phyloP scores from a whole-genome alignment of 2,797 vertebrate species.

The Coendou prehensilis region DNA sequence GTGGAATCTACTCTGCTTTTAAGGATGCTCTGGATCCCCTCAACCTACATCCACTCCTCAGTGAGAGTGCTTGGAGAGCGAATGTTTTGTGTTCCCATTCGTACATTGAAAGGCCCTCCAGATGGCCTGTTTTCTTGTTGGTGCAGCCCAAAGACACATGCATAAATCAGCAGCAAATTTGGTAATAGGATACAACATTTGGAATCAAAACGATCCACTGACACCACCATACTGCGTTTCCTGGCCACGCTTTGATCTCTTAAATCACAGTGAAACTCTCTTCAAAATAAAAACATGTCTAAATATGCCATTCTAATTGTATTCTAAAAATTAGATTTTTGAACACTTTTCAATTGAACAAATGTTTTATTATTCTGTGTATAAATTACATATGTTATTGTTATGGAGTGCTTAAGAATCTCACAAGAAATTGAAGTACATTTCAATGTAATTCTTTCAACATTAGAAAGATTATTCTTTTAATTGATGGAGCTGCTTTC shows the following conservation, averaged over 20 bases:
- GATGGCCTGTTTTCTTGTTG: conserved; percentile 72
- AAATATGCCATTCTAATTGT: conserved; percentile 69
- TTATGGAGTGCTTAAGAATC: conserved; percentile 26
- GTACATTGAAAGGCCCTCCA: conserved; percentile 62
- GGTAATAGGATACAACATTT: conserved; percentile 68
- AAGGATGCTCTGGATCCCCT: not conserved
- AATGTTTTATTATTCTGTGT: conserved; percentile 61
- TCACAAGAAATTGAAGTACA: conserved; percentile 58
- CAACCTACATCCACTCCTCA: not conserved
- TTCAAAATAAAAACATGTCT: conserved; percentile 79
- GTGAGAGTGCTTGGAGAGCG: not conserved
- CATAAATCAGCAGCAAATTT: conserved; percentile 77
- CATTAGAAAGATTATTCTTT: conserved; percentile 71
- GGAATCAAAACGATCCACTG: conserved; percentile 69
- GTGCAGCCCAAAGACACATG: conserved; percentile 52
- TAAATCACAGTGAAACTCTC: conserved; percentile 68
- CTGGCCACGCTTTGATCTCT: conserved; percentile 58
- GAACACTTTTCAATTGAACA: conserved; percentile 64
- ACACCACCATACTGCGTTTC: conserved; percentile 43
- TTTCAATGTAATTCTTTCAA: conserved; percentile 51
- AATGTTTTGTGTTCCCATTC: conserved; percentile 60
- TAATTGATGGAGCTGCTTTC: conserved; percentile 55
- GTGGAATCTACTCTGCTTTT: conserved; percentile 21
- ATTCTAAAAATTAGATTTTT: conserved; percentile 67
- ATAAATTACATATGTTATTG: conserved; percentile 49